Base-by-base conservation (phyloP, 1,140 invertebrate genomes). In the Leptinotarsa texana region DNA sequence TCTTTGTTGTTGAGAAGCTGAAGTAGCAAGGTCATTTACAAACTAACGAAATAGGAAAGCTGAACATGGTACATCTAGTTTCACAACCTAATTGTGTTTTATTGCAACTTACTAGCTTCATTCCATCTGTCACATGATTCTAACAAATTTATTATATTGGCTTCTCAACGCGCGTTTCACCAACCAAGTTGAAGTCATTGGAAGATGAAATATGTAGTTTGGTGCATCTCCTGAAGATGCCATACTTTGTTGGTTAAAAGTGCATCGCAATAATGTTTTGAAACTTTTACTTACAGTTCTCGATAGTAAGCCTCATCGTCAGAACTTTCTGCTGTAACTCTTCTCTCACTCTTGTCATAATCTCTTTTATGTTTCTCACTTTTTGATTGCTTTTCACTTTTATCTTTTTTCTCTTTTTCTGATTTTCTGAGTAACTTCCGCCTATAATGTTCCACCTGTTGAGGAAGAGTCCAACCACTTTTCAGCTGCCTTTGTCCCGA, bases 401-500 rank as follows among this genome's bases (percentile, higher is more conserved):
- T 84, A 61, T 82, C 82, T 57, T 85, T 83, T 49, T 81, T 84
- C 24, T 84, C 83, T 74, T 82, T 84, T 75, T 84, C 83, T 13
- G 81, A 80, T 69, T 94, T 95, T 85, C 92, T 92, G 48, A 98
- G 89, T 57, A 98, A 89, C 85, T 98, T 97, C 80, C 94, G 90
- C 57, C 97, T 88, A 84, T 97, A 98, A 87, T 97, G 93, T 84
- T 97, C 93, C 1, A 98, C 93, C 87, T 98, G 96, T 82, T 94
- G 91, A 69, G 89, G 84, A 75, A 96, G 89, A 15, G 91, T 90
- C 90, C 95, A 93, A 8, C 92, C 93, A 22, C 91, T 86, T 86
- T 96, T 95, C 2, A 95, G 83, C 57, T 88, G 89, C 73, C 93
- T 88, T 81, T 92, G 90, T 3, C 96, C 96, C 18, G 91, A 93